Evolutionary conservation across 2,888 invertebrate genomes (phyloP).

Genomic region (Drosophila anomelani): DNA sequence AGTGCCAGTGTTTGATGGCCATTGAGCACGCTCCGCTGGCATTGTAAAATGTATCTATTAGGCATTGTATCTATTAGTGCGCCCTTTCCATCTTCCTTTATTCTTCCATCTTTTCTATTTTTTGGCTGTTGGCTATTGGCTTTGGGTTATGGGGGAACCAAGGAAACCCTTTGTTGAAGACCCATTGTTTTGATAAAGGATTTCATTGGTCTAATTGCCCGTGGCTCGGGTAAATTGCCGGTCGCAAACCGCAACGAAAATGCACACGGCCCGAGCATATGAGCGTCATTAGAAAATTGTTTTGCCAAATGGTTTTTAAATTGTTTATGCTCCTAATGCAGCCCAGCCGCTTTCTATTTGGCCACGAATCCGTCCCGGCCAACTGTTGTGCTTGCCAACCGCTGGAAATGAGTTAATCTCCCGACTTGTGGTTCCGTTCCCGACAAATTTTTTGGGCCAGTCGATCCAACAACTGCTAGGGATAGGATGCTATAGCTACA

Average conservation of each 20-base stretch:
- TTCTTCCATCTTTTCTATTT: constrained; percentile 26
- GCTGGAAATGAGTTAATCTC: constrained; percentile 68
- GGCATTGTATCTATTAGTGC: constrained; percentile 67
- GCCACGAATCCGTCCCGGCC: constrained; percentile 38
- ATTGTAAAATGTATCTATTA: constrained; percentile 73
- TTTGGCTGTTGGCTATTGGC: neutral
- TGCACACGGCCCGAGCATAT: constrained; percentile 64
- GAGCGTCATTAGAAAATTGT: constrained; percentile 81
- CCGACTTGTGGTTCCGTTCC: constrained; percentile 58
- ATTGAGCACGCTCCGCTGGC: constrained; percentile 66
- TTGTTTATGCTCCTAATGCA: constrained; percentile 69
- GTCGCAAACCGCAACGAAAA: constrained; percentile 74
- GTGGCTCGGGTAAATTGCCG: constrained; percentile 53
- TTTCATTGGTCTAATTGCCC: constrained; percentile 71
- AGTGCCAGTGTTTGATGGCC: constrained; percentile 69
- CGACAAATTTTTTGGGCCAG: constrained; percentile 59
- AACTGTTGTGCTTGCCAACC: constrained; percentile 65
- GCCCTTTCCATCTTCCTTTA: constrained; percentile 48
- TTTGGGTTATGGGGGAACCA: constrained; percentile 4
- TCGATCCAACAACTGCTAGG: constrained; percentile 66
- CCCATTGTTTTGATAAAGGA: constrained; percentile 77
- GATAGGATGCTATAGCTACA: constrained; percentile 26
- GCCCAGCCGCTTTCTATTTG: constrained; percentile 64
- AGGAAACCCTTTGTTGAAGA: constrained; percentile 51
- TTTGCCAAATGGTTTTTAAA: constrained; percentile 81